Evolutionary conservation across 2,888 invertebrate species (phyloP), one percentile per base, ranked within the genome.

Genomic region (Nematopogon swammerdamellus): DNA sequence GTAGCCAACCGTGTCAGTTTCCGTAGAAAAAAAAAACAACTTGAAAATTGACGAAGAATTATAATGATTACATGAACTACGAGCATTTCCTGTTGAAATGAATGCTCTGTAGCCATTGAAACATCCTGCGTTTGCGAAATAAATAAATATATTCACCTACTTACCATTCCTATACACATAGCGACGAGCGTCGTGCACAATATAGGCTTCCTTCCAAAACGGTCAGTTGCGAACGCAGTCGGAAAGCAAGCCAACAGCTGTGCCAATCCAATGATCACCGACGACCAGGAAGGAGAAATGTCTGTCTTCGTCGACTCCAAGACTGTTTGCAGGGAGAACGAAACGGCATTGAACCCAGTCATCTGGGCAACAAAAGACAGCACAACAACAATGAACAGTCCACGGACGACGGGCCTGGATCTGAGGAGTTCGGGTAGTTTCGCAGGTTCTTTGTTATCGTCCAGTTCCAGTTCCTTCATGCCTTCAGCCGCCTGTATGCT

Each of bases 241-340:
- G 63, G 64, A 1, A 68, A 52, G 50, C 68, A 67, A 0, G 67
- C 65, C 0, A 63, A 19, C 3, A 72, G 43, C 49, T 72, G 70
- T 6, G 72, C 64, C 0, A 61, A 5, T 0, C 73, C 73, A 29
- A 73, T 61, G 1, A 65, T 52, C 0, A 67, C 68, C 0, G 72
- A 72, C 0, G 67, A 64, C 2, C 63, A 43, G 52, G 67, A 68
- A 1, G 72, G 60, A 2, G 50, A 60, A 0, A 73, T 58, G 14
- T 60, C 63, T 0, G 70, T 69, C n/a, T 66, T 55, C 0, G 72
- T 66, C 0, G 66, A 66, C 36, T 64, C 64, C 49, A 73, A 53
- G 20, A 73, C 60, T 0, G 70, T 66, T 57, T 72, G 72, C 2
- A 72, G 54, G 48, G 72, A 73, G 53, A 64, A 67, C 0, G 62